Conservation (phyloP, 2,113 vertebrate species). For the Rhinolophus ferrumequinum region DNA sequence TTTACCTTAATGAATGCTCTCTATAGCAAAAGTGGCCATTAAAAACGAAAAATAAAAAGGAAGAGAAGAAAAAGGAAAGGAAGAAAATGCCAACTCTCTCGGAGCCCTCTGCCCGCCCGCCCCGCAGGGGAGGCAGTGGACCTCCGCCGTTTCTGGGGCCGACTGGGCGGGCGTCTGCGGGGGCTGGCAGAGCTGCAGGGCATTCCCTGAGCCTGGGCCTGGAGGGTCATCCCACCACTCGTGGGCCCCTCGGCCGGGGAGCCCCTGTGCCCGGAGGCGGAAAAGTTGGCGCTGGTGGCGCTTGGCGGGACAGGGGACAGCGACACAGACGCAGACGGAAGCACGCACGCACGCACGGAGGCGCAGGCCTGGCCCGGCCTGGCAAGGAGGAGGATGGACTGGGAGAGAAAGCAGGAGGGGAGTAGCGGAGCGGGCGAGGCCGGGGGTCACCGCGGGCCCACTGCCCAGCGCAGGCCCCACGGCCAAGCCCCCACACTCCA, state of each 20-base stretch:
- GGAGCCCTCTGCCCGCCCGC: neutral
- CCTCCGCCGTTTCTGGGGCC: too few species aligned
- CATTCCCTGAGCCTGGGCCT: neutral
- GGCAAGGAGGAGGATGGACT: neutral
- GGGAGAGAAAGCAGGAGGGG: neutral
- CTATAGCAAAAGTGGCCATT: constrained; percentile 33
- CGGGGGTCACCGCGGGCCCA: neutral
- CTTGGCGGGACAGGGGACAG: neutral
- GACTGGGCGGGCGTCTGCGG: rapidly evolving
- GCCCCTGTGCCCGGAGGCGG: neutral
- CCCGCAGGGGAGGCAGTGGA: rapidly evolving
- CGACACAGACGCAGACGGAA: neutral
- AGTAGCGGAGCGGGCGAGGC: neutral
- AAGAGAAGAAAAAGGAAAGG: neutral
- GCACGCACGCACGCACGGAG: neutral
- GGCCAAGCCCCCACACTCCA: neutral
- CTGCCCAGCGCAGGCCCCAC: neutral
- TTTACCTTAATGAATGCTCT: neutral
- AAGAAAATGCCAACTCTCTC: neutral
- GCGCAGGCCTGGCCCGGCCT: neutral
- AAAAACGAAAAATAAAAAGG: neutral
- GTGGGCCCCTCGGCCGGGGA: neutral
- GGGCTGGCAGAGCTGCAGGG: neutral
- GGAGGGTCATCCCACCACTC: neutral
- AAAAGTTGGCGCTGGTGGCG: neutral